These are phyloP conservation scores for Coptotermes formosanus DNA, from an alignment of 1,140 invertebrate genomes.

Conservation along the genomic window DNA sequence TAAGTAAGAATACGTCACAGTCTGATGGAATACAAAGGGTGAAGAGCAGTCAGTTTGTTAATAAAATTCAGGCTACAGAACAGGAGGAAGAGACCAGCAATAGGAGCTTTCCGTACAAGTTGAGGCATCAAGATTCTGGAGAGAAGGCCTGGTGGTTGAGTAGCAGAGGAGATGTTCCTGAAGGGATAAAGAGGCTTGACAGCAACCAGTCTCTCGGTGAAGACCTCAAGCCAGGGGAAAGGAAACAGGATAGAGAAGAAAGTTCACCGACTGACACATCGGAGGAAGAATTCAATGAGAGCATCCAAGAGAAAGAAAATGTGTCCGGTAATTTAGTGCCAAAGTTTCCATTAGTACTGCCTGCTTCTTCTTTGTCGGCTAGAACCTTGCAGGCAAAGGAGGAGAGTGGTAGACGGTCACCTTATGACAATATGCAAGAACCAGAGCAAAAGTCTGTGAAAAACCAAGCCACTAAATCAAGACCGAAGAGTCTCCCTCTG, in stretches of 20 bases:
- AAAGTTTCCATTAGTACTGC: conserved; percentile 31
- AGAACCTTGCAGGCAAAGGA: conserved; percentile 38
- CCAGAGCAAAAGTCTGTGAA: conserved; percentile 24
- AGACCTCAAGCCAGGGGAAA: conserved; percentile 41
- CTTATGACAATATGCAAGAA: conserved; percentile 64
- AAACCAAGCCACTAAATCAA: conserved; percentile 36
- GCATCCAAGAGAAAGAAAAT: conserved; percentile 30
- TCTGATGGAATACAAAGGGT: conserved; percentile 43
- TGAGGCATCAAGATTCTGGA: conserved; percentile 42
- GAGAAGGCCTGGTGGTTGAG: conserved; percentile 34
- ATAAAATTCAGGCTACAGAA: not conserved
- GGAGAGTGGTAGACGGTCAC: conserved; percentile 54
- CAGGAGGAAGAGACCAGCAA: not conserved
- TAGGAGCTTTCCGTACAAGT: conserved; percentile 41
- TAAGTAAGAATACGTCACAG: conserved; percentile 53
- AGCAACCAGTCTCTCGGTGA: conserved; percentile 36
- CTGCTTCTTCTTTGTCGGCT: not conserved
- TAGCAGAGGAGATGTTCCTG: conserved; percentile 33
- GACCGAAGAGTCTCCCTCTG: conserved; percentile 48
- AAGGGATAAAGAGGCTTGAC: conserved; percentile 31
- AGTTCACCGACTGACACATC: conserved; percentile 38
- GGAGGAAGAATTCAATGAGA: conserved; percentile 36
- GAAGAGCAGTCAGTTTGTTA: conserved; percentile 13
- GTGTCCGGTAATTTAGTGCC: conserved; percentile 12
- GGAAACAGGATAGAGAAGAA: conserved; percentile 42